Percentiles rank a stretch among this genome's conserved stretches.
phyloP scores from a whole-genome alignment of 2,888 invertebrate genomes.

The Sarcophaga variegata region DNA sequence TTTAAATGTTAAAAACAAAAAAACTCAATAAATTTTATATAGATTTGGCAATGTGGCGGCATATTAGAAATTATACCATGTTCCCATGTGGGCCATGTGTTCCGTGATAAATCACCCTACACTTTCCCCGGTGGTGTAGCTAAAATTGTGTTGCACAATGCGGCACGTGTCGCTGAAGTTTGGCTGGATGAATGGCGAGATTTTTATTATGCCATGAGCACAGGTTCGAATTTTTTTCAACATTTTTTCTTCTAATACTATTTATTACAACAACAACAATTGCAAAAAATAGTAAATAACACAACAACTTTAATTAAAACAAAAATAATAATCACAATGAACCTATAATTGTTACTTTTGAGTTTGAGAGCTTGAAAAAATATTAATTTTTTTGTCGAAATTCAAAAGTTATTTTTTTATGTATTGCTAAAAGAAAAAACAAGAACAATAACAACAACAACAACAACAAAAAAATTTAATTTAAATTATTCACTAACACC shows the following conservation, averaged over 20 bases:
- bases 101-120: constrained; percentile 98
- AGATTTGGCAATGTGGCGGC: constrained; percentile 99
- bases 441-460: background rate
- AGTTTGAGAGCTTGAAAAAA: constrained; percentile 45
- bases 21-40: constrained; percentile 70
- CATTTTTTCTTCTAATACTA: constrained; percentile 52
- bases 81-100: constrained; percentile 98
- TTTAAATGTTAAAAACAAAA: constrained; percentile 7
- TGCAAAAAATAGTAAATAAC: constrained; percentile 41
- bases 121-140: constrained; percentile 99
- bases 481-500: background rate
- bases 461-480: background rate
- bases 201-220: constrained; percentile 99
- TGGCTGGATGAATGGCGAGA: constrained; percentile 99
- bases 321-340: background rate
- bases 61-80: constrained; percentile 97
- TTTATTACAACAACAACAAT: constrained; percentile 21
- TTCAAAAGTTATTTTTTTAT: constrained; percentile 15
- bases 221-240: constrained; percentile 87
- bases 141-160: constrained; percentile 98
- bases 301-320: constrained; percentile 52
- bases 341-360: constrained; percentile 46
- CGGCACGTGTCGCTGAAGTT: constrained; percentile 98
- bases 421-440: background rate
- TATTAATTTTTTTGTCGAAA: constrained; percentile 25